Percentiles rank a stretch among this genome's conserved stretches.
Evolutionary conservation across 92 coral and sea anemone genomes (phyloP).

Genomic region (Pocillopora meandrina): DNA sequence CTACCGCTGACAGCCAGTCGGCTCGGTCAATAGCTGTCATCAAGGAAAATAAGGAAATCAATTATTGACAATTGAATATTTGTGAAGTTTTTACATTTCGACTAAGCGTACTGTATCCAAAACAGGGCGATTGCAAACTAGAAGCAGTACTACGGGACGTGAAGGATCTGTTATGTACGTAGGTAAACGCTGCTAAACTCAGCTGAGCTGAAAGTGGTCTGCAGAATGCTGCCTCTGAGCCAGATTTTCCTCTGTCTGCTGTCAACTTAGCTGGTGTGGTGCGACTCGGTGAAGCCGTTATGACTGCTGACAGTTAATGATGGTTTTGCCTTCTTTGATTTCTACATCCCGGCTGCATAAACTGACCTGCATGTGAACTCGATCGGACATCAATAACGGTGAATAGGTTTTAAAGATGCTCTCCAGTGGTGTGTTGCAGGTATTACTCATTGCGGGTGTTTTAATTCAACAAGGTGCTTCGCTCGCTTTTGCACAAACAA

Average conservation of each 20-base stretch:
- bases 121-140: background rate
- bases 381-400: background rate
- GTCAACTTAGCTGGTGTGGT: background rate
- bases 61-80: constrained; percentile 17
- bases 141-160: background rate
- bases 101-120: background rate
- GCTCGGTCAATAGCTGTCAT: background rate
- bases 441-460: constrained; percentile 13
- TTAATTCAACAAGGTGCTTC: constrained; percentile 6
- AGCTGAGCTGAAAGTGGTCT: background rate
- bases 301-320: background rate
- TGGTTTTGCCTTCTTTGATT: background rate
- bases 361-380: background rate
- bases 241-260: background rate
- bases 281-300: background rate
- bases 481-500: constrained; percentile 14
- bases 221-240: background rate
- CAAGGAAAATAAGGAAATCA: background rate
- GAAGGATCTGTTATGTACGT: background rate
- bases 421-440: background rate
- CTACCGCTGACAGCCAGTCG: constrained; percentile 6
- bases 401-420: background rate
- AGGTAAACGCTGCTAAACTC: background rate
- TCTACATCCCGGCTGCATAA: background rate
- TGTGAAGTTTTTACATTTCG: background rate